A percentile compares a stretch with the other conserved stretches of the same genome.
Evolutionary conservation across 2,113 vertebrate genomes (phyloP).

Genomic region (Eira barbara): DNA sequence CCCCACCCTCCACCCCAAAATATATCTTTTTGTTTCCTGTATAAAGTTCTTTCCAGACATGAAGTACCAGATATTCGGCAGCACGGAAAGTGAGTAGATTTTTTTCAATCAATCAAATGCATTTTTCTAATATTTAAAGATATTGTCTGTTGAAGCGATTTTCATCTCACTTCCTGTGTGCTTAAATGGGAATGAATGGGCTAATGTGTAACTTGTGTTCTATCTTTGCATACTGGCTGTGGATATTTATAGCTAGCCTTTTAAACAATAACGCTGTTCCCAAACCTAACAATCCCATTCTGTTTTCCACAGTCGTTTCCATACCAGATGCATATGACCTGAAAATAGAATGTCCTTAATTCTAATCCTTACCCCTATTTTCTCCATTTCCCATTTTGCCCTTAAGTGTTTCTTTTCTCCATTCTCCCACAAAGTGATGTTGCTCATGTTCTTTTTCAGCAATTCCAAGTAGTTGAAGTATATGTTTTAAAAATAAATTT

Average conservation of each 20-base stretch:
- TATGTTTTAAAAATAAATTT: background rate
- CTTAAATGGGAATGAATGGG: conserved; percentile 44
- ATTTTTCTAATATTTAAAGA: conserved; percentile 42
- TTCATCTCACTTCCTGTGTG: conserved; percentile 37
- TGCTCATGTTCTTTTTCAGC: background rate
- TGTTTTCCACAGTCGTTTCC: conserved; percentile 30
- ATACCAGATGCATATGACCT: background rate
- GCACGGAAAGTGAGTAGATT: background rate
- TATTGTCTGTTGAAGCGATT: background rate
- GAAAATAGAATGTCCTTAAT: conserved; percentile 52
- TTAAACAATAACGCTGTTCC: background rate
- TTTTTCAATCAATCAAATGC: background rate
- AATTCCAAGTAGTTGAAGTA: background rate
- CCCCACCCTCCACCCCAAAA: too few species aligned
- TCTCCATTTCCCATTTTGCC: background rate
- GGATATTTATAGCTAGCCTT: conserved; percentile 46
- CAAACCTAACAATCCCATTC: conserved; percentile 31
- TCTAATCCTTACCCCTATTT: background rate
- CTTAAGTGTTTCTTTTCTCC: background rate
- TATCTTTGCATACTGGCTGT: background rate
- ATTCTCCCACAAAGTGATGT: background rate
- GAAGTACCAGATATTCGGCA: conserved; percentile 10
- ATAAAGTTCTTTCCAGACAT: background rate
- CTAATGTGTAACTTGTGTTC: background rate
- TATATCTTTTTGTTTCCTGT: background rate